phyloP scores from a whole-genome alignment of 2,113 vertebrate genomes.

The Lampris megalopsis region DNA sequence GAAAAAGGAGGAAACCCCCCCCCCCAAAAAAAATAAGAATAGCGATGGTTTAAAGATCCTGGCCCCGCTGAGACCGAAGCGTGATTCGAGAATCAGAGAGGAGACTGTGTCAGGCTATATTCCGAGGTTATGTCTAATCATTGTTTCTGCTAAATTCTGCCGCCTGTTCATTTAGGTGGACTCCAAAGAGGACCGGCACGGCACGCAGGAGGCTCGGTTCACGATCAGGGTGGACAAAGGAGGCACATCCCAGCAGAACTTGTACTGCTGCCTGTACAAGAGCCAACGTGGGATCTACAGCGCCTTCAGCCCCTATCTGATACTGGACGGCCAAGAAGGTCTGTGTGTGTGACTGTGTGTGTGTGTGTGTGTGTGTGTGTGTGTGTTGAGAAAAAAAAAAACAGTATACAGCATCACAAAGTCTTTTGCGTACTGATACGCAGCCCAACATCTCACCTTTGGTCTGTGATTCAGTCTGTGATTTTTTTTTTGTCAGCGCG shows the following conservation, averaged over 20 bases:
- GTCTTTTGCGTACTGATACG: no score
- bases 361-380: neutral
- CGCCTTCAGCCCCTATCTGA: conserved; percentile 69
- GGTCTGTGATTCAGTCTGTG: no score
- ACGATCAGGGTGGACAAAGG: conserved; percentile 18
- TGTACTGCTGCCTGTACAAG: conserved; percentile 79
- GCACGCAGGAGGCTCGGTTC: conserved; percentile 57
- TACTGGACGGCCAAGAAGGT: conserved; percentile 48
- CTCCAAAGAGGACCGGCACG: neutral
- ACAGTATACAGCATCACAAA: no score
- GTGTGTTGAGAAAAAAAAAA: no score
- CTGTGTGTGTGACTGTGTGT: conserved; percentile 7
- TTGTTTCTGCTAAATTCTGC: neutral
- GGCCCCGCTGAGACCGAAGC: no score
- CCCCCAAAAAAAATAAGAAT: no score
- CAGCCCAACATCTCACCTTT: no score
- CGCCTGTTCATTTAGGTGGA: conserved; percentile 53
- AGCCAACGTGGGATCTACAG: conserved; percentile 57
- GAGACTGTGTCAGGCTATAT: no score
- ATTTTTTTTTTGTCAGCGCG: no score
- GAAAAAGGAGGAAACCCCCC: no score
- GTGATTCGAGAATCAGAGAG: no score
- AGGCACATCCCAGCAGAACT: neutral
- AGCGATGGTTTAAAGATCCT: no score
- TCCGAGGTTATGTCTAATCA: neutral